phyloP scores from a whole-genome alignment of 2,888 invertebrate genomes.

The Leptinotarsa peninsularis region DNA sequence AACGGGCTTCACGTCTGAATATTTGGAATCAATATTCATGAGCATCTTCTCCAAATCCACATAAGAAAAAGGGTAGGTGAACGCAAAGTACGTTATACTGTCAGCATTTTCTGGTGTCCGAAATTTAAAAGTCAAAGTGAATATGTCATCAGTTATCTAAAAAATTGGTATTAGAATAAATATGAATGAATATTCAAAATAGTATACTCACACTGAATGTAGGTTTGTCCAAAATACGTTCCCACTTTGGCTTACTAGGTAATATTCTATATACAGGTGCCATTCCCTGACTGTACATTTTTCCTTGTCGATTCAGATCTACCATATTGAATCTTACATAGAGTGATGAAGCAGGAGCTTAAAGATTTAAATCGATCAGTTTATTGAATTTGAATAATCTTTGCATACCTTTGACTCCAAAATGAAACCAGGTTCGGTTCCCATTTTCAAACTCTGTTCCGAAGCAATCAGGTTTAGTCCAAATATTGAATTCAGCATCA shows the following conservation, averaged over 20 bases:
- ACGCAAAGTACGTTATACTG: constrained; percentile 86
- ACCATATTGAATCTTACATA: constrained; percentile 84
- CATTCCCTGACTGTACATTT: constrained; percentile 93
- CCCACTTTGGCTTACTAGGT: constrained; percentile 86
- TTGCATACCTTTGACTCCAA: constrained; percentile 75
- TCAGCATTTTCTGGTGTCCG: constrained; percentile 77
- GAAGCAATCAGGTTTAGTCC: constrained; percentile 90
- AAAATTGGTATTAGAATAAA: constrained; percentile 47
- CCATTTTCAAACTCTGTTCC: constrained; percentile 90
- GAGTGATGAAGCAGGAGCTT: constrained; percentile 68
- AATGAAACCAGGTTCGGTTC: constrained; percentile 94
- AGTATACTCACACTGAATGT: constrained; percentile 75
- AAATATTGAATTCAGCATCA: constrained; percentile 87
- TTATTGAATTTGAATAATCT: not conserved
- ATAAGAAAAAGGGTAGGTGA: constrained; percentile 92
- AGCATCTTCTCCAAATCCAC: constrained; percentile 82
- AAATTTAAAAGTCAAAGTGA: constrained; percentile 80
- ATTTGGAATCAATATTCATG: constrained; percentile 75
- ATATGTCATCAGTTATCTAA: constrained; percentile 79
- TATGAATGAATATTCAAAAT: not conserved
- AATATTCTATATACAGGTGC: constrained; percentile 82
- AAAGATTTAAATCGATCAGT: constrained; percentile 21
- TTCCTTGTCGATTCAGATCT: constrained; percentile 90
- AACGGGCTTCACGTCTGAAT: constrained; percentile 64
- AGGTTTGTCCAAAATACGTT: constrained; percentile 84